phyloP scores from a whole-genome alignment of 2,797 vertebrate species.

The Pseudochirops corinnae region DNA sequence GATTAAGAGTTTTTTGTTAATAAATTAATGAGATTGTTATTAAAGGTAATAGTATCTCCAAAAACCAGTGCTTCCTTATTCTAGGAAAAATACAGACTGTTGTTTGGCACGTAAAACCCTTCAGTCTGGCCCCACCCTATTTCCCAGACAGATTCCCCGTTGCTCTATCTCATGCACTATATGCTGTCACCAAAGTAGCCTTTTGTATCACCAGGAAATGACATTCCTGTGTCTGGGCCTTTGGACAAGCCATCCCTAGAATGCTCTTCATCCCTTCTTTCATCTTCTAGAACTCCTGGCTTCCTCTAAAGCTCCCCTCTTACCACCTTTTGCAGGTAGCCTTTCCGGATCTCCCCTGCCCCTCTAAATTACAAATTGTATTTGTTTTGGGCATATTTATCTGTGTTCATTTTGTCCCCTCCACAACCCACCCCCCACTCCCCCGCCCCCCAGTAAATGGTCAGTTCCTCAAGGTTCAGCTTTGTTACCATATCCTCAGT shows the following conservation, averaged over 20 bases:
- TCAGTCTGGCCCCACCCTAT: not conserved
- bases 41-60: not conserved
- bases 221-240: not conserved
- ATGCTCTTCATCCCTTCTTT: not conserved
- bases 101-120: not conserved
- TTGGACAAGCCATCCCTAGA: not conserved
- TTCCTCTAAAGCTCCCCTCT: not conserved
- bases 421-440: no score
- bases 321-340: not conserved
- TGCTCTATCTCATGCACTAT: not conserved
- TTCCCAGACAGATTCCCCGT: not conserved
- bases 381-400: not conserved
- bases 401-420: not conserved
- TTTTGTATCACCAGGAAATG: not conserved
- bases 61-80: not conserved
- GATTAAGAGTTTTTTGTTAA: not conserved
- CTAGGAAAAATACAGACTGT: not conserved
- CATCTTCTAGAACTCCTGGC: not conserved
- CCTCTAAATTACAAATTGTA: not conserved
- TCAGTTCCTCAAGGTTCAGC: not conserved
- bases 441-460: not conserved
- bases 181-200: not conserved
- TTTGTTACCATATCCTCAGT: not conserved
- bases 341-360: not conserved
- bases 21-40: not conserved